Evolutionary conservation across 2,113 vertebrate species (phyloP), one percentile per base, ranked within the genome.

Genomic region (Podiceps cristatus): DNA sequence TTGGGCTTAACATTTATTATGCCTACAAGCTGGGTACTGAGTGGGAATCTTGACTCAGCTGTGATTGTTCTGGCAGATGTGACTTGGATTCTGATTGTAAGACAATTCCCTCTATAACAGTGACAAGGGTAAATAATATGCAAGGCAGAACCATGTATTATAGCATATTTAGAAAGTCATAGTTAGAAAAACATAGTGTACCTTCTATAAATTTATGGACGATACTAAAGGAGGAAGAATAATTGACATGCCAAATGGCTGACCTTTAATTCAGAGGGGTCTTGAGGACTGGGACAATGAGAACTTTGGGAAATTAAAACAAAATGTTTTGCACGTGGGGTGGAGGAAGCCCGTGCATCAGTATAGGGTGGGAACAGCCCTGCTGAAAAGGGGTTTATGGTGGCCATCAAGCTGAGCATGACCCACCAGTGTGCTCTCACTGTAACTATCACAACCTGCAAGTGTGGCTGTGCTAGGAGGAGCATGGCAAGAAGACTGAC

Each of bases 311-410:
- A 37, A 58, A 29, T 14, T 63, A 14, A 58, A 14, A 7, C 9
- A 2, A 37, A 35, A 45, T 5, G 0, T 44, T 79, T 66, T 12
- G 28, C 3, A 6, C 2, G 11, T 20, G 12, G 22, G 27, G 25
- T n/a, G 22, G 33, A 53, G 14, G 31, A 52, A 49, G 17, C 5
- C 17, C 1, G 0, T 47, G 37, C 27, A 14, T 12, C 4, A 2
- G 10, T 3, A 5, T 5, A 19, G 60, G 67, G 20, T 50, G 49
- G 42, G 27, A 85, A 31, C 4, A 60, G 24, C 31, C 31, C 40
- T 59, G 49, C 37, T 73, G 55, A n/a, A 50, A 23, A 67, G 20
- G n/a, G 29, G 13, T 23, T 75, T 31, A 13, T 37, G 62, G 25
- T 31, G n/a, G 24, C 18, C 60, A 6, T 47, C 28, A 53, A 74